Evolutionary conservation across 92 coral and sea anemone genomes (phyloP).

Genomic region (Phenganax subtilis): DNA sequence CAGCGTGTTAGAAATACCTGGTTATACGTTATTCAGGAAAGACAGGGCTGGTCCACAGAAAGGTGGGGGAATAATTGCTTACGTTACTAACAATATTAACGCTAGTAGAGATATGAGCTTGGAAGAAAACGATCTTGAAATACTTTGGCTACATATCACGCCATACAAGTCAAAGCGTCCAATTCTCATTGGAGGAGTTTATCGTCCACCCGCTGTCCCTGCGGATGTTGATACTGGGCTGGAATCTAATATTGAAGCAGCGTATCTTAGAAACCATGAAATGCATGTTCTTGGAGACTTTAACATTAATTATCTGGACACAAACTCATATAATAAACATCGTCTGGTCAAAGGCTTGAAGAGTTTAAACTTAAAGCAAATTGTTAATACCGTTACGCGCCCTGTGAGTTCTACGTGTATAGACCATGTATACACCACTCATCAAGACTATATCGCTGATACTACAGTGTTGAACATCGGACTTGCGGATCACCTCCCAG

Average conservation of each 20-base stretch:
- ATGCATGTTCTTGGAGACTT: constrained; percentile 51
- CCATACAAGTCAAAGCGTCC: constrained; percentile 21
- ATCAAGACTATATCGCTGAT: constrained; percentile 40
- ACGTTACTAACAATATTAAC: constrained; percentile 25
- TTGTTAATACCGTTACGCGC: constrained; percentile 44
- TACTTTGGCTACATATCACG: constrained; percentile 25
- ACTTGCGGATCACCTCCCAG: constrained; percentile 53
- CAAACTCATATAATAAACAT: constrained; percentile 35
- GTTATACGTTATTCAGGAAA: neutral
- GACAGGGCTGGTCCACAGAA: constrained; percentile 13
- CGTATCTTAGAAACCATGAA: constrained; percentile 48
- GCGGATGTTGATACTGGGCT: constrained; percentile 44
- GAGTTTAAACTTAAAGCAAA: constrained; percentile 40
- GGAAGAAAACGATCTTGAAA: constrained; percentile 38
- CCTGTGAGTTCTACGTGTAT: constrained; percentile 52
- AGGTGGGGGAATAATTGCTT: constrained; percentile 42
- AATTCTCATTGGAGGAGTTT: constrained; percentile 27
- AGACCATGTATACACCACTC: constrained; percentile 50
- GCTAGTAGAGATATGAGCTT: constrained; percentile 20
- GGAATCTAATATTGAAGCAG: constrained; percentile 51
- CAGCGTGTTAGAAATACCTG: too few species aligned
- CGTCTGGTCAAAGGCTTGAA: constrained; percentile 46
- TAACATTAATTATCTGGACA: constrained; percentile 45
- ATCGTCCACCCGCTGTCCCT: constrained; percentile 30
- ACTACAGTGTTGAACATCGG: constrained; percentile 42